A percentile compares a stretch with the other conserved stretches of the same genome.
Conservation (phyloP, 2,888 invertebrate species). For the Drosophila eohydei region DNA sequence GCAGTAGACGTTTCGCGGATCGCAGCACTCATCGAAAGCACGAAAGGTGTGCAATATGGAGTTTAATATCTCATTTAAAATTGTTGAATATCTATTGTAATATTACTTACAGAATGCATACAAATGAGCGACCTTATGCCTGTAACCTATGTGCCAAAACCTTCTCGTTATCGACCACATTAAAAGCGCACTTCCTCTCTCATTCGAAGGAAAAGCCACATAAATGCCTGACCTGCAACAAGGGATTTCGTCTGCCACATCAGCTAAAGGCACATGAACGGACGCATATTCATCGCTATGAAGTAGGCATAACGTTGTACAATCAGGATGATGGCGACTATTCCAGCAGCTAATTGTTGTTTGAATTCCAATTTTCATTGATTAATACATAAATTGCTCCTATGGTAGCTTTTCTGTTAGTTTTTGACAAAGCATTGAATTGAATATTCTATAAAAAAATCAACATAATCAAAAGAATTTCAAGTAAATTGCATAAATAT, state of each 20-base stretch:
- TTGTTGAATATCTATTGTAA: not conserved
- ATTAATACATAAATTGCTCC: constrained; percentile 16
- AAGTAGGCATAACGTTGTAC: constrained; percentile 37
- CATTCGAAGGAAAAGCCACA: constrained; percentile 80
- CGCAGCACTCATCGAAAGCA: constrained; percentile 83
- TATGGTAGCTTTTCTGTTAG: not conserved
- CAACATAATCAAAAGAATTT: not conserved
- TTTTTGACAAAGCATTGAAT: not conserved
- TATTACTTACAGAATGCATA: constrained; percentile 71
- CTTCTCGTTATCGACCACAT: constrained; percentile 79
- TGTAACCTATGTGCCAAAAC: constrained; percentile 75
- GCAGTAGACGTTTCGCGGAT: constrained; percentile 81
- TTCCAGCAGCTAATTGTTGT: constrained; percentile 12
- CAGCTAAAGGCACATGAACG: constrained; percentile 83
- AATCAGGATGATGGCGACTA: constrained; percentile 30
- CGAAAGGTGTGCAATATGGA: constrained; percentile 68
- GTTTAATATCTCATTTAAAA: not conserved
- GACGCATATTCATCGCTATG: constrained; percentile 54
- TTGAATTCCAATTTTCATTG: not conserved
- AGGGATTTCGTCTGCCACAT: constrained; percentile 83
- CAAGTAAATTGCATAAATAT: not conserved
- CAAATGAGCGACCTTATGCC: constrained; percentile 81
- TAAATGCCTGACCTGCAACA: constrained; percentile 81
- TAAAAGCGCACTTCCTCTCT: constrained; percentile 77
- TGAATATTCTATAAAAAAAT: not conserved